These are phyloP conservation scores for Siderastrea radians DNA, from an alignment of 92 coral and sea anemone species.

Conservation along the genomic window DNA sequence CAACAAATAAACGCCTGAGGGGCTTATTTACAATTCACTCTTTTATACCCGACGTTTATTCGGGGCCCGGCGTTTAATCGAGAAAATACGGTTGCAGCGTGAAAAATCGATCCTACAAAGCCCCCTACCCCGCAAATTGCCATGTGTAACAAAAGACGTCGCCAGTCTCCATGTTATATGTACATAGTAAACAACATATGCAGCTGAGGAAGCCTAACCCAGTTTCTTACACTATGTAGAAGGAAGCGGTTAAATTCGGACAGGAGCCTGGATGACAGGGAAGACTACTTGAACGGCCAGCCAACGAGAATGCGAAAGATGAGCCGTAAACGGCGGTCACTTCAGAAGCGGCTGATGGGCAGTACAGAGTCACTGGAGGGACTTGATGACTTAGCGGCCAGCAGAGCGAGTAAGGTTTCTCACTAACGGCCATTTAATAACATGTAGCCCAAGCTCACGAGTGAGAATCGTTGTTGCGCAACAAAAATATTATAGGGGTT, in stretches of 20 bases:
- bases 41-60: no score
- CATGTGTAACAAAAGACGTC: no score
- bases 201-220: not conserved
- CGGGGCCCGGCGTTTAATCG: no score
- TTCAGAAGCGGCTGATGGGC: conserved; percentile 86
- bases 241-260: conserved; percentile 59
- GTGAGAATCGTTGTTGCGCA: no score
- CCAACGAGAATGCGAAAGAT: conserved; percentile 72
- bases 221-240: conserved; percentile 15
- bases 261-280: conserved; percentile 73
- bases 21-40: no score
- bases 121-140: no score
- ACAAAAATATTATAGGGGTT: no score
- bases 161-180: no score
- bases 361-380: conserved; percentile 85
- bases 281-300: conserved; percentile 67
- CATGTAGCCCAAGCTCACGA: not conserved
- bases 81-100: no score
- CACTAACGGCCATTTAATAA: not conserved
- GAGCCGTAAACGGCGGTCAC: conserved; percentile 69
- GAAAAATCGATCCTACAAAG: no score
- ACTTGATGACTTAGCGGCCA: conserved; percentile 74
- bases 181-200: no score
- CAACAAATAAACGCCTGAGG: no score
- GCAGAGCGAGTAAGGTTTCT: conserved; percentile 66